Evolutionary conservation across 2,113 vertebrate species (phyloP), one percentile per base, ranked within the genome.

Genomic region (Agapornis roseicollis): DNA sequence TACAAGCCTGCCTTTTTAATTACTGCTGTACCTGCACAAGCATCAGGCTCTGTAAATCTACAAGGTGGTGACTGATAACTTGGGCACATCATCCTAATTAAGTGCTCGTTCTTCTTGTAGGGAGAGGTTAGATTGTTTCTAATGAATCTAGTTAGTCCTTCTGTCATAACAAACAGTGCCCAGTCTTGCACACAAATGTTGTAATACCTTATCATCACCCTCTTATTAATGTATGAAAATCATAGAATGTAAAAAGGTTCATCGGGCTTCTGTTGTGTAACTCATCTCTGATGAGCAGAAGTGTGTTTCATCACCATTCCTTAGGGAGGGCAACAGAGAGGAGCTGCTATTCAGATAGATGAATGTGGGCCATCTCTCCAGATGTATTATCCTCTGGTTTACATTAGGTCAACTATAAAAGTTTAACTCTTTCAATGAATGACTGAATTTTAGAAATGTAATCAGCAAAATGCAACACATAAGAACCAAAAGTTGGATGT

Each of bases 171-270:
- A 84, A 91, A 84, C 63, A 74, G 80, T 84, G 86, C 94, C 90
- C 86, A 84, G 89, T 90, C 94, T 96, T 95, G 86, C 89, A 89
- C 76, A 53, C 2, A 1, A 70, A 69, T 91, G 90, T 94, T 55
- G 85, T 88, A 90, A 97, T 53, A 73, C 72, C 81, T 93, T 96
- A 95, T 97, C 96, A 97, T 95, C 97, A 95, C 96, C 85, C 63
- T 83, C 80, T 94, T 86, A 97, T 97, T 96, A 97, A 9, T 4
- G 58, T 16, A 64, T 33, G 61, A 53, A 85, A 87, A 80, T 55
- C 73, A 85, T 6, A 64, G 72, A 69, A 90, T 11, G 66, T 29
- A 90, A 90, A 93, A 84, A 93, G 63, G 66, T 82, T 96, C 93
- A 90, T 94, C 33, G 2, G 25, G 39, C 22, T 37, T 61, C 90